A percentile compares a stretch with the other conserved stretches of the same genome.
Conservation (phyloP, 2,888 invertebrate species). For the Drosophila tanythrix region DNA sequence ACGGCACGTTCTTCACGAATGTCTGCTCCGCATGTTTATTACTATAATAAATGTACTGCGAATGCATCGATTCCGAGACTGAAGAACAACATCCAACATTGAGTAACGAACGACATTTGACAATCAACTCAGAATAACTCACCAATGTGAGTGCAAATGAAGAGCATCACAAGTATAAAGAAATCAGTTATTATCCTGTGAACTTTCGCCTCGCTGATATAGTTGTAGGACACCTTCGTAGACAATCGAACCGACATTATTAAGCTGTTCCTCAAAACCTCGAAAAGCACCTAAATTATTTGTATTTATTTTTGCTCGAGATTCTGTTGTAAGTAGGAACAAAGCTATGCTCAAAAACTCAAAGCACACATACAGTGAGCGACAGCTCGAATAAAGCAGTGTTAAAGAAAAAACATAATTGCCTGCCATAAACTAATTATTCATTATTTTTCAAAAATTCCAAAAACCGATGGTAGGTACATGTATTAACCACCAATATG, state of each 20-base stretch:
- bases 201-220: slow-evolving; percentile 17
- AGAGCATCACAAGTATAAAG: slow-evolving; percentile 7
- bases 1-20: background rate
- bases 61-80: slow-evolving; percentile 1
- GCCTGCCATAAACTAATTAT: too few species aligned
- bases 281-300: background rate
- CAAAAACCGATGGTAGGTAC: too few species aligned
- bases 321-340: background rate
- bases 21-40: background rate
- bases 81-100: background rate
- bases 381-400: too few species aligned
- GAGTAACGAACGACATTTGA: background rate
- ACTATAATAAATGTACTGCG: slow-evolving; percentile 7
- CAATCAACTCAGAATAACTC: background rate
- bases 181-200: slow-evolving; percentile 2
- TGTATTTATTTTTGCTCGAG: background rate
- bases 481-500: too few species aligned
- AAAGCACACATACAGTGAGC: slow-evolving; percentile 5
- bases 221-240: slow-evolving; percentile 12
- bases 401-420: too few species aligned
- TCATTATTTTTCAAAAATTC: too few species aligned
- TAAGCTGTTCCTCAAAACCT: background rate
- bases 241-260: slow-evolving; percentile 4
- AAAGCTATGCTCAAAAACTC: background rate
- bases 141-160: slow-evolving; percentile 8